A percentile compares a stretch with the other conserved stretches of the same genome.
These are phyloP conservation scores for Chlamydotis undulata DNA, from an alignment of 2,113 vertebrate species.

Conservation along the genomic window DNA sequence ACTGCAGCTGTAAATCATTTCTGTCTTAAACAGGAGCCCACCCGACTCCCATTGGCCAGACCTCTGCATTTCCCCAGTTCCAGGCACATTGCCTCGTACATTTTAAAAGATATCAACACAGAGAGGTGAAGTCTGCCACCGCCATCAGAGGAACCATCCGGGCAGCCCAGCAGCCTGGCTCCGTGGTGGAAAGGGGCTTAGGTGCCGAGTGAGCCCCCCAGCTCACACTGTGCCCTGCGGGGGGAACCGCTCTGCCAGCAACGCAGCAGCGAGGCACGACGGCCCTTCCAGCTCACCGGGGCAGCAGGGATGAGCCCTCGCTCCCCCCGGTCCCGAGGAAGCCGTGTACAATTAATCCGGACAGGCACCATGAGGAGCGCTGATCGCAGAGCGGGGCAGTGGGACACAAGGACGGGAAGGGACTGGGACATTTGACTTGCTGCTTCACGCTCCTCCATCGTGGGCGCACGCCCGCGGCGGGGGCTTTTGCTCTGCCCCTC, in stretches of 20 bases:
- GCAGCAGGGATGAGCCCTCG: not conserved
- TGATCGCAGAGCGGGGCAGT: too few relatives aligned
- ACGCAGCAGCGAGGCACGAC: not conserved
- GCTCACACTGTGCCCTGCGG: not conserved
- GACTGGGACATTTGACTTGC: not conserved
- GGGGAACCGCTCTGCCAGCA: not conserved
- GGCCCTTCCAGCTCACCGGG: not conserved
- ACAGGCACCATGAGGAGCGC: not conserved
- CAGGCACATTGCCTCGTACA: accelerated
- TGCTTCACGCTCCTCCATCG: not conserved
- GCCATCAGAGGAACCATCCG: not conserved
- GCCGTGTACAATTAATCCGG: not conserved
- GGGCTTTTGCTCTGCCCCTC: not conserved
- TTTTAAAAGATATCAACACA: too few relatives aligned
- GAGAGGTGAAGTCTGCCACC: not conserved
- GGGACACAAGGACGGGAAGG: not conserved
- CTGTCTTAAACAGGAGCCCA: not conserved
- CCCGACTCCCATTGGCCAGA: not conserved
- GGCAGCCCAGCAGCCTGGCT: not conserved
- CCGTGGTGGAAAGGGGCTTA: accelerated
- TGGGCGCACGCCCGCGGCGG: accelerated
- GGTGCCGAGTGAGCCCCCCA: not conserved
- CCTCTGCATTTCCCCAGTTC: not conserved
- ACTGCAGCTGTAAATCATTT: not conserved
- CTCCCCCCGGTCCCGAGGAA: not conserved